Percentiles rank a stretch among this genome's conserved stretches.
Evolutionary conservation across 2,113 vertebrate genomes (phyloP).

Genomic region (Sciurus niger): DNA sequence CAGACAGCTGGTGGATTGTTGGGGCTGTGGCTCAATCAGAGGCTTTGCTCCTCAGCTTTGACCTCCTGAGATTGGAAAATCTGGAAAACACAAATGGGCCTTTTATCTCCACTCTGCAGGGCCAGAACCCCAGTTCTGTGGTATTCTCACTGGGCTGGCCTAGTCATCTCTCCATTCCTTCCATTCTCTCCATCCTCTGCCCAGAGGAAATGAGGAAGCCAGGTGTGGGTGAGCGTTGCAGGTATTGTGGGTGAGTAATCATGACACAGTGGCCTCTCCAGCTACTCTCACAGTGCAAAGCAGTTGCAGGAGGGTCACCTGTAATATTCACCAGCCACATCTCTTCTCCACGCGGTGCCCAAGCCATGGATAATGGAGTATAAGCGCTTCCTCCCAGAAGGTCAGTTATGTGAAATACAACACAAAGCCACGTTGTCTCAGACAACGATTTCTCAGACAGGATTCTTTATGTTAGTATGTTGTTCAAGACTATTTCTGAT

Average conservation of each 20-base stretch:
- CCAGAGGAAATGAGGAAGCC: neutral
- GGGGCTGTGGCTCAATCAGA: neutral
- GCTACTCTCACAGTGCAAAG: neutral
- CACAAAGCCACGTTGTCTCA: neutral
- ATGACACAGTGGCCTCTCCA: neutral
- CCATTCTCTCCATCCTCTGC: neutral
- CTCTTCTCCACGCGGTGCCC: neutral
- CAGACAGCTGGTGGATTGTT: neutral
- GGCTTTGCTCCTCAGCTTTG: neutral
- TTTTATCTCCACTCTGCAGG: neutral
- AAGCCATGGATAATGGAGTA: neutral
- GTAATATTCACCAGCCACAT: neutral
- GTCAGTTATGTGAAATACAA: neutral
- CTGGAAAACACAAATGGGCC: neutral
- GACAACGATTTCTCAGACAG: neutral
- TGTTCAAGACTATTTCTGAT: constrained; percentile 6
- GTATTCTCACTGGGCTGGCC: neutral
- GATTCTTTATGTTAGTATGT: neutral
- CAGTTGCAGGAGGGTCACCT: neutral
- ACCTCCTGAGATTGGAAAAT: neutral
- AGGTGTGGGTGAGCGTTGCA: neutral
- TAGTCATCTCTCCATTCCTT: neutral
- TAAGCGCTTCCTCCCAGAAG: constrained; percentile 1
- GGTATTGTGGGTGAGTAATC: neutral
- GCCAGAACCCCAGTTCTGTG: neutral